Evolutionary conservation across 2,113 vertebrate genomes (phyloP), one percentile per base, ranked within the genome.

Genomic region (western clawed frog (Xenopus tropicalis)): DNA sequence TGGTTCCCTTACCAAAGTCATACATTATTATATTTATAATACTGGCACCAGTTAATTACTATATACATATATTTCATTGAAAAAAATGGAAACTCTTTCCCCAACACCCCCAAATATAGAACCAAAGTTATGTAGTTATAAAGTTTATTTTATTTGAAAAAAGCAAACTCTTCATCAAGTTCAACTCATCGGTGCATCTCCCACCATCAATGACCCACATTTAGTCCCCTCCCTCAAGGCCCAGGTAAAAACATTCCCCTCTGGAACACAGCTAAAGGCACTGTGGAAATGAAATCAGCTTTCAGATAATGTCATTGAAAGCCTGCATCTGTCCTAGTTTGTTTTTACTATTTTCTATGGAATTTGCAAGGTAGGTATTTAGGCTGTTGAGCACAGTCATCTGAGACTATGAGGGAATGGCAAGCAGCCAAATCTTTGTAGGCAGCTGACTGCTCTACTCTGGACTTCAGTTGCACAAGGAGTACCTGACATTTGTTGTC

Each of bases 91-190:
- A 2, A 2, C 29, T 6, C 29, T 6, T 6, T 9, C 29, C 29
- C 29, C n/a, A n/a, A n/a, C n/a, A n/a, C n/a, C 29, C 29, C 10
- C 6, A 37, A 37, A 37, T 37, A 37, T 37, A 37, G 10, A 37
- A 4, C 6, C 29, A 37, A 37, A 37, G 5, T 37, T 5, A 37
- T 3, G 29, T 37, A 37, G 6, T 37, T 37, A 7, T 37, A 5
- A 37, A 8, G 29, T 37, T 37, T 37, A 37, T 37, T 37, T 3
- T 37, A 37, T 37, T 93, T 94, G 91, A 86, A 94, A 96, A 88
- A 90, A 96, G 97, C 97, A 97, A 93, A 97, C 94, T 93, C 93
- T 93, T 89, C 79, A 78, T 81, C 87, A 93, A 95, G 97, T 97
- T 97, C 95, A 95, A 85, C 88, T 90, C 77, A 78, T 90, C 29